Conservation (phyloP, 1,140 invertebrate genomes). For the Cotesia vestalis region DNA sequence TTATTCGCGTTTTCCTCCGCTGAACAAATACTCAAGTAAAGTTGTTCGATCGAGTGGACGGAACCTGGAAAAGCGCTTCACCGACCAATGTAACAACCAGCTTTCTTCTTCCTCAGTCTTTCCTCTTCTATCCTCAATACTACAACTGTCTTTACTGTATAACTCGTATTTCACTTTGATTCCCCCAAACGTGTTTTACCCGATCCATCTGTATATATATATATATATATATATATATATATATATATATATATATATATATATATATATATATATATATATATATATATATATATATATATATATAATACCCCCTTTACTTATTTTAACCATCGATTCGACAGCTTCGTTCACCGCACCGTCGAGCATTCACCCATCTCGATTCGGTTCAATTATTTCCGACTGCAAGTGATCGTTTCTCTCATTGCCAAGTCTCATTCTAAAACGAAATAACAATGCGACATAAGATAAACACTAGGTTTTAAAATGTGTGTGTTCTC, state of each 20-base stretch:
- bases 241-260: too few species aligned
- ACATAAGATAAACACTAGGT: constrained; percentile 56
- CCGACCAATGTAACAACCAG: constrained; percentile 24
- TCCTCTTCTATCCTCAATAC: not conserved
- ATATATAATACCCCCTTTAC: not conserved
- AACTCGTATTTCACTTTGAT: constrained; percentile 3
- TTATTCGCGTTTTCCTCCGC: constrained; percentile 5
- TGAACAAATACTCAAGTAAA: constrained; percentile 30
- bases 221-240: too few species aligned
- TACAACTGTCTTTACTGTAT: constrained; percentile 3
- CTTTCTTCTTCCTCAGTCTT: constrained; percentile 15
- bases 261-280: too few species aligned
- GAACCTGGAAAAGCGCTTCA: constrained; percentile 21
- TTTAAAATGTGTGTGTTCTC: constrained; percentile 41
- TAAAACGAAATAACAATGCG: constrained; percentile 55
- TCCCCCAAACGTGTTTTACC: not conserved
- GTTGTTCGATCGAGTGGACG: constrained; percentile 31
- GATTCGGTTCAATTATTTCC: constrained; percentile 56
- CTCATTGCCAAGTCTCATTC: constrained; percentile 33
- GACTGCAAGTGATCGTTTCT: constrained; percentile 42
- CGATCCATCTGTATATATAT: constrained; percentile 10
- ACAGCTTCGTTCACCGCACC: constrained; percentile 22
- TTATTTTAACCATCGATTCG: constrained; percentile 34
- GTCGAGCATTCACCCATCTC: constrained; percentile 40
- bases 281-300: too few species aligned